Percentiles rank a stretch among this genome's conserved stretches.
phyloP scores from a whole-genome alignment of 2,888 invertebrate species.

The Scaptomyza caliginosa region DNA sequence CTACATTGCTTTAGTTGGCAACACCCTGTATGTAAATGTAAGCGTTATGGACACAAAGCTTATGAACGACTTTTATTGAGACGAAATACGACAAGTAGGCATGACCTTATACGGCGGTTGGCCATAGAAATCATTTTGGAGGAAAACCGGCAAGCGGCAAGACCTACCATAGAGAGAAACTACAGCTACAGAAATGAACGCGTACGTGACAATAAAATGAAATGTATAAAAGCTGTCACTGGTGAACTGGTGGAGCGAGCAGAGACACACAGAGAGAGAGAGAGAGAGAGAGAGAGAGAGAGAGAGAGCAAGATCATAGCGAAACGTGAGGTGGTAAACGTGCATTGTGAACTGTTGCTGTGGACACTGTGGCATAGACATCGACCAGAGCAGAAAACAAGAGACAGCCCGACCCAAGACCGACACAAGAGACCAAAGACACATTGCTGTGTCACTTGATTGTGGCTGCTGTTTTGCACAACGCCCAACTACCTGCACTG shows the following conservation, averaged over 20 bases:
- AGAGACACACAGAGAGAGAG: too few relatives aligned
- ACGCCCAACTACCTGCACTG: slow-evolving; percentile 1
- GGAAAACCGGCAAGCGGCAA: slow-evolving; percentile 52
- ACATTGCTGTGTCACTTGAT: slow-evolving; percentile 55
- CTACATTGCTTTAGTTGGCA: background rate
- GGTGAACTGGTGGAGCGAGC: slow-evolving; percentile 21
- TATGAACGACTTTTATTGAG: slow-evolving; percentile 21
- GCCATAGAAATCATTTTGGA: slow-evolving; percentile 60
- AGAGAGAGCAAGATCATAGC: background rate
- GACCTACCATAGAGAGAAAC: slow-evolving; percentile 71
- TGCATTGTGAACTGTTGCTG: slow-evolving; percentile 11
- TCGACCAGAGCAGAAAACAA: slow-evolving; percentile 3
- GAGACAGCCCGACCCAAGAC: background rate
- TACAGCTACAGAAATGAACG: slow-evolving; percentile 53
- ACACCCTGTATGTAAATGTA: slow-evolving; percentile 34
- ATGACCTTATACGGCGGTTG: slow-evolving; percentile 54
- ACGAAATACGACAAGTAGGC: slow-evolving; percentile 24
- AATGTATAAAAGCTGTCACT: slow-evolving; percentile 69
- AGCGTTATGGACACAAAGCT: background rate
- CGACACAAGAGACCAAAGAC: slow-evolving; percentile 19
- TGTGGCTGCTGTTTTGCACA: slow-evolving; percentile 32
- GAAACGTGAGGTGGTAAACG: slow-evolving; percentile 17
- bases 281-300: background rate
- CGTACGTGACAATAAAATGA: slow-evolving; percentile 81
- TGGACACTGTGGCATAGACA: slow-evolving; percentile 5